Evolutionary conservation across 2,797 vertebrate genomes (phyloP).

Genomic region (Sebastes paucispinis): DNA sequence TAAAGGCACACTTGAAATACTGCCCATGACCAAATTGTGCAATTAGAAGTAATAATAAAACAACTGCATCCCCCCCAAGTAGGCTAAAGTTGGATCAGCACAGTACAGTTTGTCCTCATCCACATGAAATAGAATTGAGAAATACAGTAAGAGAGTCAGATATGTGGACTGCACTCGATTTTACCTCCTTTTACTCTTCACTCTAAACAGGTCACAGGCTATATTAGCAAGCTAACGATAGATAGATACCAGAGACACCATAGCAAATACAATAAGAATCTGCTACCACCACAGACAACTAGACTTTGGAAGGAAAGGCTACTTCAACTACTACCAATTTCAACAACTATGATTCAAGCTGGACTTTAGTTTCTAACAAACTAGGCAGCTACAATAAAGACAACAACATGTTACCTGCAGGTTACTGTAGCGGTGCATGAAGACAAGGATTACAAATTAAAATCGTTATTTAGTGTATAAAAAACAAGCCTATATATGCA

Average conservation of each 20-base stretch:
- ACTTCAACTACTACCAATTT: neutral
- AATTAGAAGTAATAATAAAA: neutral
- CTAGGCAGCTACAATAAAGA: neutral
- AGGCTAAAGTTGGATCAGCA: too few relatives aligned
- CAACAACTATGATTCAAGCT: neutral
- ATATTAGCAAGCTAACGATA: too few relatives aligned
- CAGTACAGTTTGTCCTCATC: neutral
- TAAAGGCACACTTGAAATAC: neutral
- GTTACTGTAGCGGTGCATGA: conserved; percentile 43
- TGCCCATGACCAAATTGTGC: neutral
- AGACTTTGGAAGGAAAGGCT: neutral
- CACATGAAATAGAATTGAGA: neutral
- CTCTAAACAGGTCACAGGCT: too few relatives aligned
- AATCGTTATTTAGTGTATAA: neutral
- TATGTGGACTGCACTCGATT: too few relatives aligned
- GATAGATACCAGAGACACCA: neutral
- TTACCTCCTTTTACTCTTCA: too few relatives aligned
- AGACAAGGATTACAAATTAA: neutral
- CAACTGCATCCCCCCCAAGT: neutral
- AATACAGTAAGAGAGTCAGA: neutral
- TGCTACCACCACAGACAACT: neutral
- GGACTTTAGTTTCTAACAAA: neutral
- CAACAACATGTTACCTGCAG: conserved; percentile 59
- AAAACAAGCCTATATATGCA: too few relatives aligned
- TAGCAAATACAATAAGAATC: neutral